These are phyloP conservation scores for Oligia fasciuncula DNA, from an alignment of 2,888 invertebrate genomes.

Conservation along the genomic window DNA sequence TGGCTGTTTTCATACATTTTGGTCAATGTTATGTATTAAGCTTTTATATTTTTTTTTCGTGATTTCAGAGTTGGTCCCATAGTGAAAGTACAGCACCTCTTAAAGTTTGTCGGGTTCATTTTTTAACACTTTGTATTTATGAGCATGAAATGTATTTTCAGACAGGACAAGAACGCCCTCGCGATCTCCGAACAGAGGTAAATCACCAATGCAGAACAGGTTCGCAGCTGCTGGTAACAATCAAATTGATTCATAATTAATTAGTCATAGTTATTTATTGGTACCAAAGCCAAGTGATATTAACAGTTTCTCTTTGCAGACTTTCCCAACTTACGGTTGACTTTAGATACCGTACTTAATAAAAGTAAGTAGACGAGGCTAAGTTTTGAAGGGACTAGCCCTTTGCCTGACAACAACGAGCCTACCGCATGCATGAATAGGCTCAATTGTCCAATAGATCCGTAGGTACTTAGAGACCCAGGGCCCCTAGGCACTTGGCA, in stretches of 20 bases:
- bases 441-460: background rate
- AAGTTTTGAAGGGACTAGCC: no score
- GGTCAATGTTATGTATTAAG: no score
- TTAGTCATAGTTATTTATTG: background rate
- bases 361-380: background rate
- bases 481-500: no score
- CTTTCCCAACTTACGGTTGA: background rate
- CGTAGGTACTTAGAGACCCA: no score
- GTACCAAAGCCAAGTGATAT: no score
- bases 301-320: background rate
- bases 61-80: no score
- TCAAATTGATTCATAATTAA: background rate
- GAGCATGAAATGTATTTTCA: conserved; percentile 29
- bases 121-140: background rate
- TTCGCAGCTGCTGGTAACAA: conserved; percentile 50
- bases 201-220: conserved; percentile 30
- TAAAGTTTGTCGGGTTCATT: no score
- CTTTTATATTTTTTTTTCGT: no score
- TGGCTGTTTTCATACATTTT: no score
- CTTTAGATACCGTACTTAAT: background rate
- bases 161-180: conserved; percentile 23
- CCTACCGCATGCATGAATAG: background rate
- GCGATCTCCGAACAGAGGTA: conserved; percentile 27
- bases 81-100: no score
- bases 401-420: background rate